Evolutionary conservation across 1,140 invertebrate species (phyloP), one percentile per base, ranked within the genome.

Genomic region (Anastrepha ludens): DNA sequence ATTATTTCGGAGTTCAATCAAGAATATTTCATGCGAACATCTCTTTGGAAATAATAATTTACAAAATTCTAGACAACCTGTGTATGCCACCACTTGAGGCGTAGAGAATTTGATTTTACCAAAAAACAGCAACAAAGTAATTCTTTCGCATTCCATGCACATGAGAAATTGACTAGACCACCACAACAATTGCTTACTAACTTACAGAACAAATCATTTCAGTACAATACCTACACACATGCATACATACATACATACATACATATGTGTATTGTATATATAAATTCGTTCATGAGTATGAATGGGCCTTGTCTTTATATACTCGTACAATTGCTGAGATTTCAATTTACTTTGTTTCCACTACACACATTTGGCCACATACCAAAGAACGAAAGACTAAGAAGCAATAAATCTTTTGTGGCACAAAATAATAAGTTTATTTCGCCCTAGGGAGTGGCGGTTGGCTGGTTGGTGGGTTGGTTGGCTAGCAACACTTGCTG

Each of bases 361-460:
- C 55, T 81, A 55, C 11, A 11, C 50, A 81, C 47, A 55, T 29
- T 81, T 81, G 17, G 6, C 74, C 11, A 20, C 74, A 55, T 58
- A 55, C n/a, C 74, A 44, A 2, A 81, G 15, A 8, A 81, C 44
- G 20, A 55, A 20, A 17, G 8, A 50, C 74, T 2, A 11, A 50
- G 74, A 81, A 55, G 55, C 47, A 55, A 81, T 81, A 81, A 81
- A 81, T 81, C 74, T 81, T 81, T 20, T 13, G 74, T 47, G 5
- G n/a, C 29, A 81, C 74, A 81, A 81, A 58, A 81, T 81, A 81
- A 81, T 81, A 81, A 58, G 50, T 58, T 81, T 81, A 81, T 13
- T 81, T 81, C 74, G 74, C 74, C 74, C 74, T 55, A 81, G 74
- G 74, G 74, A 20, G 74, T 81, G 47, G 6, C 74, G 20, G 74